Conservation (phyloP, 64 coral and sea anemone genomes). For the Stichodactyla mertensii region DNA sequence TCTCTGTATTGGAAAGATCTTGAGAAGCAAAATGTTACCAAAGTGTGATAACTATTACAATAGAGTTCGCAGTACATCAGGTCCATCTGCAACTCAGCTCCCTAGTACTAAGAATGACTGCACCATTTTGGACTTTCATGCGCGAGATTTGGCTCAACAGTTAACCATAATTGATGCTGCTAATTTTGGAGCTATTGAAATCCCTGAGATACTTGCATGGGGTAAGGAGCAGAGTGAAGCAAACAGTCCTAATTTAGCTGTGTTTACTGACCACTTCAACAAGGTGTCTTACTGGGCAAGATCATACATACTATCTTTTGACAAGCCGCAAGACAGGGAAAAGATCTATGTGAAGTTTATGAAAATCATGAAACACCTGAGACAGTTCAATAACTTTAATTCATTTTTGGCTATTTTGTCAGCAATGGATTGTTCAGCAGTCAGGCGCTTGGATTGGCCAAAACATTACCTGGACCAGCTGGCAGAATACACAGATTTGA, state of each 20-base stretch:
- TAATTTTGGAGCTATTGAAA: slow-evolving; percentile 90
- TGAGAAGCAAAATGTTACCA: slow-evolving; percentile 79
- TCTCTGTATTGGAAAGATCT: slow-evolving; percentile 72
- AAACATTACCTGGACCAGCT: slow-evolving; percentile 64
- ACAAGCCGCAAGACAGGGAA: slow-evolving; percentile 91
- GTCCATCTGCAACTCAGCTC: background rate
- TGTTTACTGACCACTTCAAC: slow-evolving; percentile 97
- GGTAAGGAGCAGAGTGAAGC: slow-evolving; percentile 96
- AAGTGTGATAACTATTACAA: slow-evolving; percentile 94
- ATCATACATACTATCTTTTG: slow-evolving; percentile 89
- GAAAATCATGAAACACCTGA: slow-evolving; percentile 99
- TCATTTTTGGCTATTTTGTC: slow-evolving; percentile 93
- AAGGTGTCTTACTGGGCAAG: slow-evolving; percentile 98
- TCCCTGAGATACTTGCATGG: slow-evolving; percentile 97
- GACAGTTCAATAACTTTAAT: slow-evolving; percentile 97
- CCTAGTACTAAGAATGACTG: slow-evolving; percentile 16
- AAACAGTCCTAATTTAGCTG: slow-evolving; percentile 78
- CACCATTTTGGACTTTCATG: slow-evolving; percentile 80
- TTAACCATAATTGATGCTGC: slow-evolving; percentile 87
- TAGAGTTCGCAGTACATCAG: slow-evolving; percentile 12
- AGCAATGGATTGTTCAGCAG: slow-evolving; percentile 94
- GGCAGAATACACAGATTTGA: slow-evolving; percentile 77
- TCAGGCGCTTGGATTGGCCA: slow-evolving; percentile 90
- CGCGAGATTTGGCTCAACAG: slow-evolving; percentile 75
- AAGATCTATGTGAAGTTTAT: slow-evolving; percentile 85